Percentiles rank a stretch among this genome's conserved stretches.
These are phyloP conservation scores for Lasaia peninsularis DNA, from an alignment of 1,140 invertebrate genomes.

Conservation along the genomic window DNA sequence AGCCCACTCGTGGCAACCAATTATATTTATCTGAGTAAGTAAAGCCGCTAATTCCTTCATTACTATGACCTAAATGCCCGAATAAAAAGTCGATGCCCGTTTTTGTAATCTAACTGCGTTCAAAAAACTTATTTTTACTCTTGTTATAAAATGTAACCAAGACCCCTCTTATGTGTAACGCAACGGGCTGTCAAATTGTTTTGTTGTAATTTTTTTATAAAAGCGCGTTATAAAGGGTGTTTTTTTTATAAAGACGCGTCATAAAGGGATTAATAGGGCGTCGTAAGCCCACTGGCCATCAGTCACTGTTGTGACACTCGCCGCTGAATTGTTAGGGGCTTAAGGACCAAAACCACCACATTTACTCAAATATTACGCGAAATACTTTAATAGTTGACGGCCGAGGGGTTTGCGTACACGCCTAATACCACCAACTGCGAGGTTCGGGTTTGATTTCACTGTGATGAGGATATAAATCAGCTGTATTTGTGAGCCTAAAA, in stretches of 20 bases:
- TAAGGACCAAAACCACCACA: not conserved
- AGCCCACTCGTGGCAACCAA: not conserved
- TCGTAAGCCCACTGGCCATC: not conserved
- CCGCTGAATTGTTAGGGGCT: not conserved
- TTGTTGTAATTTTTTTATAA: not conserved
- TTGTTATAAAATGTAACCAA: too few relatives aligned
- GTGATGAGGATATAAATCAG: too few relatives aligned
- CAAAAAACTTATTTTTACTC: too few relatives aligned
- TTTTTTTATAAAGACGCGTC: not conserved
- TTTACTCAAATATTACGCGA: not conserved
- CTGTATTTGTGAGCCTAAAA: too few relatives aligned
- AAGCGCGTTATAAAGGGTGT: not conserved
- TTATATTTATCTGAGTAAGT: not conserved
- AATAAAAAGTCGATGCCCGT: too few relatives aligned
- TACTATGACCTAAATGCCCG: constrained; percentile 3
- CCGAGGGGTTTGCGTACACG: too few relatives aligned
- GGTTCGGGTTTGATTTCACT: too few relatives aligned
- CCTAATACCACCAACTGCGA: too few relatives aligned
- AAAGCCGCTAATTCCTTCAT: not conserved
- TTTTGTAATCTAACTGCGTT: too few relatives aligned
- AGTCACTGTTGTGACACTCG: not conserved
- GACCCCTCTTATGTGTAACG: not conserved
- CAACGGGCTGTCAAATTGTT: not conserved
- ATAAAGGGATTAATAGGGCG: not conserved
- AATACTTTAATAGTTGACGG: not conserved